Evolutionary conservation across 2,797 vertebrate species (phyloP), one percentile per base, ranked within the genome.

Genomic region (Moxostoma hubbsi): DNA sequence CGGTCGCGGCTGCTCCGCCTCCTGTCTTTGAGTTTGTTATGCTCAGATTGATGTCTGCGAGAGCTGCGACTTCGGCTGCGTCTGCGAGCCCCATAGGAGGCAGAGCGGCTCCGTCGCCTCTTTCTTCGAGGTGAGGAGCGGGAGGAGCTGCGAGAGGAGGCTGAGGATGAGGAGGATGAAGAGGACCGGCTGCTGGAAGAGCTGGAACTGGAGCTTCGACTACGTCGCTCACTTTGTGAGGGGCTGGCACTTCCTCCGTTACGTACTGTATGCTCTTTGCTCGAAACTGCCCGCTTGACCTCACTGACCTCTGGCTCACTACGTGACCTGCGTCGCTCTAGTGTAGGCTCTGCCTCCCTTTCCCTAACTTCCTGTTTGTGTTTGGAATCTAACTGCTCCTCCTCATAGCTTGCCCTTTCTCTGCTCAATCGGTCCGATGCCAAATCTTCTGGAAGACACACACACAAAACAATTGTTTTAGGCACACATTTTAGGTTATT

Each of bases 61-160:
- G 96, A 93, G 82, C 97, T 97, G 85, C 92, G 95, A 87, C 97
- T 98, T 73, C 96, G 94, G 12, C 97, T 99, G 65, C 96, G 94
- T 0, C 96, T 96, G 9, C 94, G 90, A 7, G 90, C 88, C 87
- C 96, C 97, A 80, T 89, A 90, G 5, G 96, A 93, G 0, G 94
- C 94, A 0, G 97, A 97, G 73, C 95, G 94, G 68, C 96, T 98
- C 79, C 93, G 95, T 80, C 96, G 94, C 73, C 95, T 95, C 75
- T 97, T 98, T 89, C 96, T 94, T 84, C 93, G 95, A 15, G 96
- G 95, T 65, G 96, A 97, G 75, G 97, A 97, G 79, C 89, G 94
- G 0, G 97, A 98, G 75, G 97, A 98, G 81, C 96, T 96, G 77
- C 92, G 95, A 71, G 96, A 98, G 47, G 96, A 97, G 18, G 91